These are phyloP conservation scores for Crambe crambe DNA, from an alignment of 37 sponge, comb jelly and placozoan species.

Conservation along the genomic window DNA sequence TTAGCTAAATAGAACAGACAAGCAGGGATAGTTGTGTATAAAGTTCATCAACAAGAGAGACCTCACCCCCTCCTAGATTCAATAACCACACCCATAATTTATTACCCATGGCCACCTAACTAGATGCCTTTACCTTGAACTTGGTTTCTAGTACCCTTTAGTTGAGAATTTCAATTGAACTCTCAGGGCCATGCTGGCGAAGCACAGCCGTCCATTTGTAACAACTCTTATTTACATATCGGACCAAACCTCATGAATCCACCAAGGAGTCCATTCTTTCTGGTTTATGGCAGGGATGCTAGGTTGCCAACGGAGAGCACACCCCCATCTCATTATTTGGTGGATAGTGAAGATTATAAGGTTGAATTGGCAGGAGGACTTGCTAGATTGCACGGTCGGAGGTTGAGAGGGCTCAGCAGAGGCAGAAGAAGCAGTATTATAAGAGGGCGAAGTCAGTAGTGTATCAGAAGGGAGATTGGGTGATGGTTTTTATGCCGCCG, in stretches of 20 bases:
- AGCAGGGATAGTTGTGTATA: too few relatives aligned
- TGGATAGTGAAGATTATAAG: constrained; percentile 36
- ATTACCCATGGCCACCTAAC: too few relatives aligned
- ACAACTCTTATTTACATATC: constrained; percentile 19
- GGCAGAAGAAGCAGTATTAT: constrained; percentile 18
- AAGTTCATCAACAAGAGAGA: too few relatives aligned
- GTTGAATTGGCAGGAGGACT: neutral
- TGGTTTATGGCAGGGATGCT: constrained; percentile 42
- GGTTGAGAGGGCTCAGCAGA: constrained; percentile 2
- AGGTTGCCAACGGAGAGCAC: constrained; percentile 30
- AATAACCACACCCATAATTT: too few relatives aligned
- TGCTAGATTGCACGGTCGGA: neutral
- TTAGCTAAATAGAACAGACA: too few relatives aligned
- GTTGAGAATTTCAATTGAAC: constrained; percentile 29
- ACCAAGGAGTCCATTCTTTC: constrained; percentile 36
- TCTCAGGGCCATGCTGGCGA: constrained; percentile 18
- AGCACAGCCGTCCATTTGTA: neutral
- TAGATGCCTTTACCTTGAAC: too few relatives aligned
- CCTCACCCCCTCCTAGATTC: too few relatives aligned
- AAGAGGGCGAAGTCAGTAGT: neutral
- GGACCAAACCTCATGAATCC: constrained; percentile 14
- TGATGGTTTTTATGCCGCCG: constrained; percentile 35
- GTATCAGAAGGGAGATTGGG: neutral
- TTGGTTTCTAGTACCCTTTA: too few relatives aligned
- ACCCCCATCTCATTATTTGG: neutral